Percentiles rank a stretch among this genome's conserved stretches.
Conservation (phyloP, 2,888 invertebrate species). For the Drosophila trichaetosa region DNA sequence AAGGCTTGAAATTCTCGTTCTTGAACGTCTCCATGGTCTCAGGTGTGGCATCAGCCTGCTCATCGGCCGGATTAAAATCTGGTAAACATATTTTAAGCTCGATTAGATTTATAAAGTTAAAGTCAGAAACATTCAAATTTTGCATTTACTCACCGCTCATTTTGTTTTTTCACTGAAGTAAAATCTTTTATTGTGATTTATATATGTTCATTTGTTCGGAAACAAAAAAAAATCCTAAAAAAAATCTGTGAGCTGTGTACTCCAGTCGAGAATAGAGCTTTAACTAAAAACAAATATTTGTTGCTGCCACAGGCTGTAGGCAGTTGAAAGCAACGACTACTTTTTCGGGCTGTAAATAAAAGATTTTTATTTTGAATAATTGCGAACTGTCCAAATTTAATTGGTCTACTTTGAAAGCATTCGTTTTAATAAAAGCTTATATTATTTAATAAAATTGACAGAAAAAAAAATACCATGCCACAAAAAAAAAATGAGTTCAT, state of each 20-base stretch:
- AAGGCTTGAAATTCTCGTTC: neutral
- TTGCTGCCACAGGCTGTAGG: neutral
- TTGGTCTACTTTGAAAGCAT: neutral
- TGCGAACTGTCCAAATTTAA: neutral
- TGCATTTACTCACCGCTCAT: neutral
- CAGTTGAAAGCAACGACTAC: constrained; percentile 6
- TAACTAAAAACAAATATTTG: neutral
- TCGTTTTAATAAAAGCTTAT: neutral
- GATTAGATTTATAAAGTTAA: neutral
- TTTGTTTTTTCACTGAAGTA: neutral
- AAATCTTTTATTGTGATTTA: neutral
- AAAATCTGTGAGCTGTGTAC: neutral
- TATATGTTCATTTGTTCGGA: neutral
- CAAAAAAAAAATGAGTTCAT: neutral
- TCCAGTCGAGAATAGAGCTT: neutral
- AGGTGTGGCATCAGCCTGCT: neutral
- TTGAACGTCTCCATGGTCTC: neutral
- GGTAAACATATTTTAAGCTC: neutral
- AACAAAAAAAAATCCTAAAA: neutral
- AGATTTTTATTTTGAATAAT: neutral
- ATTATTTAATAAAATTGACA: neutral
- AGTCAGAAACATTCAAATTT: too few species aligned
- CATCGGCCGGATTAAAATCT: neutral
- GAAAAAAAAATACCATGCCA: neutral
- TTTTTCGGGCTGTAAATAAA: neutral